Evolutionary conservation across 2,888 invertebrate species (phyloP).

Genomic region (Mimachlamys varia): DNA sequence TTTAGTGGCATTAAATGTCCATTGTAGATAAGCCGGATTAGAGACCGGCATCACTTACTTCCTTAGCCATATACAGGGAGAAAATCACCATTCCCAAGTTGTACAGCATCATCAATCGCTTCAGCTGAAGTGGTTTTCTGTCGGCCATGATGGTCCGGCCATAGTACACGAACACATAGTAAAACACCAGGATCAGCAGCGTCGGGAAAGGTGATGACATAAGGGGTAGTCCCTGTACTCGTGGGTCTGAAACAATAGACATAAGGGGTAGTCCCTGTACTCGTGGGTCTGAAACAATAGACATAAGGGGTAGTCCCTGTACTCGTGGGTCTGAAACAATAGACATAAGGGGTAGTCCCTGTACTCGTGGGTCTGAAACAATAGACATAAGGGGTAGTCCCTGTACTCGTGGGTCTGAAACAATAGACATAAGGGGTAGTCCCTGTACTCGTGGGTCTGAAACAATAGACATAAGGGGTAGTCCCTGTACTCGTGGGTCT

Average conservation of each 20-base stretch:
- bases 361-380: background rate
- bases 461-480: background rate
- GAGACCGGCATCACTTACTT: background rate
- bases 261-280: background rate
- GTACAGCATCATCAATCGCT: background rate
- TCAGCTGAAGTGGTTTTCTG: background rate
- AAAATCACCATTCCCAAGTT: conserved; percentile 5
- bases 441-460: background rate
- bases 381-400: background rate
- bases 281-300: background rate
- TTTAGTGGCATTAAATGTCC: too few species aligned
- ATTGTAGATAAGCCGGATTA: background rate
- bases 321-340: conserved; percentile 1
- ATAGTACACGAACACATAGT: background rate
- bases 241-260: background rate
- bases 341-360: background rate
- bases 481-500: background rate
- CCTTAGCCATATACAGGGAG: conserved; percentile 6
- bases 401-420: background rate
- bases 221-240: background rate
- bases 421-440: background rate
- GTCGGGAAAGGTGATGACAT: background rate
- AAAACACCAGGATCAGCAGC: background rate
- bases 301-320: background rate
- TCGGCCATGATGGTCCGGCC: conserved; percentile 1